Base-by-base conservation (phyloP, 2,113 vertebrate genomes). In the Seriola dumerili region DNA sequence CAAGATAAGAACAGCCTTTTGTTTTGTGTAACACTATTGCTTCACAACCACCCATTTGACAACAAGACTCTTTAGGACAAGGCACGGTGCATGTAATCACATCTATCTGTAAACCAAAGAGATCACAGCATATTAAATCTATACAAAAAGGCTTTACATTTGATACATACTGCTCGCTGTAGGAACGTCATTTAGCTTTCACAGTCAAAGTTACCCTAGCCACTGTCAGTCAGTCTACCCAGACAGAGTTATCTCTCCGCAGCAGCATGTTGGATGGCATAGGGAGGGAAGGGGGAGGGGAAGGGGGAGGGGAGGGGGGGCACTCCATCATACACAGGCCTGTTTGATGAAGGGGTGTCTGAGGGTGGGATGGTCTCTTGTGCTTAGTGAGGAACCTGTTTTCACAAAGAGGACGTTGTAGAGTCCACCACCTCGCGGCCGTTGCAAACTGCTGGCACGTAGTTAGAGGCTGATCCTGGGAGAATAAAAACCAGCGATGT, bases 391-490 rank as follows among this genome's bases (percentile, higher is more conserved):
- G 80, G 76, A 75, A 58, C 14, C 5, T 75, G 36, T 58, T 88
- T 93, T 98, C 96, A 99, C 92, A 99, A 95, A 55, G 98, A 99
- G 0, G 98, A 99, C 0, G 98, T 99, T 0, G 97, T 99, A 3
- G 98, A 99, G 91, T 99, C 98, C 85, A 99, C 96, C 90, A 99
- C 97, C 91, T 99, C 98, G 0, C 97, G 97, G 52, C 98, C 98
- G 0, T 99, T 99, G 88, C 98, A 99, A 32, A 99, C 97, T 0
- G 97, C 96, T 78, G 98, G 97, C 85, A 99, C 97, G 0, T 95
- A 96, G 85, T 97, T 97, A 9, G 94, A 94, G 77, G 95, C 94
- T 42, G 97, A 96, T 70, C 96, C 96, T 98, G 92, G 25, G 58
- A 65, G 54, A 76, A 16, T 5, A 65, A 73, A 73, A 64, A 88